Evolutionary conservation across 2,888 invertebrate species (phyloP).

Genomic region (Apamea crenata): DNA sequence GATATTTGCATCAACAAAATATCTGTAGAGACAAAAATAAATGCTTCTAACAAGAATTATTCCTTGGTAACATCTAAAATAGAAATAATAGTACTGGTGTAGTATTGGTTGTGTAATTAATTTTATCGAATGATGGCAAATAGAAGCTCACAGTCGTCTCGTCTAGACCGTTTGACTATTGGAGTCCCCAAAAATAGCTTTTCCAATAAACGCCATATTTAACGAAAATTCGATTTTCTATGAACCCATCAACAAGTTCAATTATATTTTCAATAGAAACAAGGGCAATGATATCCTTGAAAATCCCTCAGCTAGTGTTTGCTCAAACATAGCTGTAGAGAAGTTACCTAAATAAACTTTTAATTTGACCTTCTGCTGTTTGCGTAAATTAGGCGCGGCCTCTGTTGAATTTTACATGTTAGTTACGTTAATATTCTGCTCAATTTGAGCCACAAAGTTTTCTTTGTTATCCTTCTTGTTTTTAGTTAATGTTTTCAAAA

Average conservation of each 20-base stretch:
- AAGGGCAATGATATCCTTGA: not conserved
- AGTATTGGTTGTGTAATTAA: not conserved
- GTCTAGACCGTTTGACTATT: not conserved
- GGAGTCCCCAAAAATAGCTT: slow-evolving; percentile 1
- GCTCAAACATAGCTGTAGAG: slow-evolving; percentile 6
- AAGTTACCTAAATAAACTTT: slow-evolving; percentile 44
- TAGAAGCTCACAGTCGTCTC: not conserved
- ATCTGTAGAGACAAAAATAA: not conserved
- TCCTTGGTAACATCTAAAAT: not conserved
- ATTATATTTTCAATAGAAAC: slow-evolving; percentile 16
- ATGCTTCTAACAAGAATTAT: not conserved
- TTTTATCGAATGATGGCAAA: not conserved
- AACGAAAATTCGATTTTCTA: slow-evolving; percentile 24
- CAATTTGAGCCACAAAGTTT: slow-evolving; percentile 29
- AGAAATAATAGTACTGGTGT: not conserved
- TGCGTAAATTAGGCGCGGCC: slow-evolving; percentile 45
- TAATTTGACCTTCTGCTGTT: slow-evolving; percentile 51
- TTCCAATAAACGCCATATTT: not conserved
- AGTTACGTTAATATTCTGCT: slow-evolving; percentile 42
- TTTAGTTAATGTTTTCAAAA: slow-evolving; percentile 14
- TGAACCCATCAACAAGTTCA: not conserved
- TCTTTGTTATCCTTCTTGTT: slow-evolving; percentile 9
- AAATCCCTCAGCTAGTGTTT: slow-evolving; percentile 14
- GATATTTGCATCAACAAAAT: not conserved
- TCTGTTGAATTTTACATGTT: slow-evolving; percentile 51